Evolutionary conservation across 1,140 invertebrate genomes (phyloP), one percentile per base, ranked within the genome.

Genomic region (Ptiloglossa arizonensis): DNA sequence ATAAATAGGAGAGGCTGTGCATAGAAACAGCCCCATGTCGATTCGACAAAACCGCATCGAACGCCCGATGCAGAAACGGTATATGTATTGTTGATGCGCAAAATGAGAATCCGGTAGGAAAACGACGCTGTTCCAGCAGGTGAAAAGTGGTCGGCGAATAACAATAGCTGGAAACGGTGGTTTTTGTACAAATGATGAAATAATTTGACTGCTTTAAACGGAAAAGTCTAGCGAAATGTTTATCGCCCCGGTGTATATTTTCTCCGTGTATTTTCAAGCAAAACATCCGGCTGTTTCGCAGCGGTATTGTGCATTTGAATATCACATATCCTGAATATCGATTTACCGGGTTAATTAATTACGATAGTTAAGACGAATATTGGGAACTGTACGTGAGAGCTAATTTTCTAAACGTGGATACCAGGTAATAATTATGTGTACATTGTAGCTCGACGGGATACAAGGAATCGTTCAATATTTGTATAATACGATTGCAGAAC

Each of bases 71-170:
- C 68, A 44, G 35, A 41, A 15, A 15, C 15, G n/a, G 9, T 19
- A 57, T 48, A 11, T 52, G 38, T 59, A 52, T 52, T 64, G 70
- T 64, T 73, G 70, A 52, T 52, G 70, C 70, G n/a, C 70, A 29
- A 64, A 64, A 50, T 73, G 70, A 74, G 63, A 74, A 74, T 66
- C 72, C 63, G 71, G 60, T 24, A 66, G 71, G 60, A 54, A 73
- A 73, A 73, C 48, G 59, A 29, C 48, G 71, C 24, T 27, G 17
- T 73, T 29, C 32, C 60, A 19, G 4, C 60, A 66, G 35, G 60
- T 54, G 60, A 73, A 73, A 73, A 54, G 48, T 54, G 60, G n/a
- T 22, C 24, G 19, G 11, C 35, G 48, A 54, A 73, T 54, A 73
- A 73, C 60, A 22, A 17, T 62, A 19, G 5, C 24, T 13, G 60